phyloP scores from a whole-genome alignment of 23 tunicate genomes.

The Diplosoma virens region DNA sequence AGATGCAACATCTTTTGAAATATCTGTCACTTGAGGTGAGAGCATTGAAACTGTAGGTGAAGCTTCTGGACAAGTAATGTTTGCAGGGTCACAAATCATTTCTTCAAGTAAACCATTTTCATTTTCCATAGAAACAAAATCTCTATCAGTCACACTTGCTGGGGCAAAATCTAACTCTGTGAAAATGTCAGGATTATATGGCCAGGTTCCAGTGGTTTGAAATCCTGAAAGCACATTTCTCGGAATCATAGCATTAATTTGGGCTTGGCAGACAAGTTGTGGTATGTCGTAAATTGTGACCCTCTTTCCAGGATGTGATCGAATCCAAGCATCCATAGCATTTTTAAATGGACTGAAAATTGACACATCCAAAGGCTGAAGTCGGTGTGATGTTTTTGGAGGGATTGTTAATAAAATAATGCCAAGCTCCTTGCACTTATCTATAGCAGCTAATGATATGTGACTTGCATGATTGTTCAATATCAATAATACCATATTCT shows the following conservation, averaged over 20 bases:
- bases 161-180: constrained; percentile 3
- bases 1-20: too few relatives aligned
- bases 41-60: too few relatives aligned
- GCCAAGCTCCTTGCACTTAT: background rate
- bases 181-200: constrained; percentile 2
- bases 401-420: constrained; percentile 23
- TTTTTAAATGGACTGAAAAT: constrained; percentile 14
- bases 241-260: background rate
- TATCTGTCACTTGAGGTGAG: too few relatives aligned
- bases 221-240: constrained; percentile 4
- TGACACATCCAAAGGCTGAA: constrained; percentile 25
- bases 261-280: constrained; percentile 8
- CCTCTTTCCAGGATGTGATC: background rate
- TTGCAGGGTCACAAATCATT: too few relatives aligned
- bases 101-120: too few relatives aligned
- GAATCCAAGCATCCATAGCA: constrained; percentile 22
- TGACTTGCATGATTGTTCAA: constrained; percentile 37
- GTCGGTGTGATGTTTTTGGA: constrained; percentile 27
- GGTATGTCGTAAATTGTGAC: constrained; percentile 22
- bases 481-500: background rate
- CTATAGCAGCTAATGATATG: constrained; percentile 19
- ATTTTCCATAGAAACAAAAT: background rate
- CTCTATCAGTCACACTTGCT: constrained; percentile 12
- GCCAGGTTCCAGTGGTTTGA: background rate
- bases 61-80: too few relatives aligned